These are phyloP conservation scores for Drosophila burlai DNA, from an alignment of 1,140 invertebrate species.

Conservation along the genomic window DNA sequence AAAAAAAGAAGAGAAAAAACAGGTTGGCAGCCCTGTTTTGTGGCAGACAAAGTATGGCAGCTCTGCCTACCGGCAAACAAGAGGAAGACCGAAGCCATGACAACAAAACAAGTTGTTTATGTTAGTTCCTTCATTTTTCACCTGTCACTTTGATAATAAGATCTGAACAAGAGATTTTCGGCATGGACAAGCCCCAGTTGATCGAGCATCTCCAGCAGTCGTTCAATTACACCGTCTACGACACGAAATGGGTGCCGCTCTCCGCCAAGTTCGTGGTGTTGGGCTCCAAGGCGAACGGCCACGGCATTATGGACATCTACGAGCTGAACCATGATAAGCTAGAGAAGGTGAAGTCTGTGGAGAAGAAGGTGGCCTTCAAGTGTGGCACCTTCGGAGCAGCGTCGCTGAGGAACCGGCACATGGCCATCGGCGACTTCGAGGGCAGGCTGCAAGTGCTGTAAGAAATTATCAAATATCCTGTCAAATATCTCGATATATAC, in stretches of 20 bases:
- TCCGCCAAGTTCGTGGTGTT: slow-evolving; percentile 96
- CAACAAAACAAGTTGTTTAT: slow-evolving; percentile 59
- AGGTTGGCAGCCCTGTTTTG: background rate
- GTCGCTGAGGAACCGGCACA: slow-evolving; percentile 90
- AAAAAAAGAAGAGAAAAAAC: background rate
- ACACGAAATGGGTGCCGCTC: slow-evolving; percentile 97
- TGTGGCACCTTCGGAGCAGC: slow-evolving; percentile 97
- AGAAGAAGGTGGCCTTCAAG: slow-evolving; percentile 94
- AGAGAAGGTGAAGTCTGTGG: slow-evolving; percentile 90
- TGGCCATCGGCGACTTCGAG: slow-evolving; percentile 97
- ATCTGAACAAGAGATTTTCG: slow-evolving; percentile 4
- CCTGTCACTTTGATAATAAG: slow-evolving; percentile 10
- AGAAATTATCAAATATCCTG: background rate
- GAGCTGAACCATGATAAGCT: slow-evolving; percentile 91
- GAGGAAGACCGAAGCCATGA: slow-evolving; percentile 42
- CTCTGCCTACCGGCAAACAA: background rate
- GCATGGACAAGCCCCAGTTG: slow-evolving; percentile 93
- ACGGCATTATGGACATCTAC: slow-evolving; percentile 95
- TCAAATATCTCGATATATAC: background rate
- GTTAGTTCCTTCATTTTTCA: slow-evolving; percentile 36
- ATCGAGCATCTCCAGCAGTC: slow-evolving; percentile 94
- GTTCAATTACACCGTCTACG: slow-evolving; percentile 94
- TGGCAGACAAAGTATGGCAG: background rate
- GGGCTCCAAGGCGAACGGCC: slow-evolving; percentile 93
- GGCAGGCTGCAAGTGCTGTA: slow-evolving; percentile 94